Conservation (phyloP, 1,140 invertebrate genomes). For the Neodiprion pinetum region DNA sequence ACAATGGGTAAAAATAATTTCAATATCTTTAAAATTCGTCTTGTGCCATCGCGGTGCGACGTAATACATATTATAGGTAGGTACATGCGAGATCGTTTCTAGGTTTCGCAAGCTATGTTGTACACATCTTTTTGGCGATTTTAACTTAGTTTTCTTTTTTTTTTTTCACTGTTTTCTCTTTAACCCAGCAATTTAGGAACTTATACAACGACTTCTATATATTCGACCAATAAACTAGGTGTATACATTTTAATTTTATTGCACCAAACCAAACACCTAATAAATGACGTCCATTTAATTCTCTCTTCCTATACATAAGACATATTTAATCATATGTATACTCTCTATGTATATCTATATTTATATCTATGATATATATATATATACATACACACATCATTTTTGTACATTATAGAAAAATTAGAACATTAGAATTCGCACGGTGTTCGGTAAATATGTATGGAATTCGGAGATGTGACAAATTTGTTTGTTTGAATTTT, state of each 20-base stretch:
- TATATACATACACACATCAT: neutral
- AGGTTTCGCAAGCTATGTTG: too few relatives aligned
- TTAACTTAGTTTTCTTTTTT: neutral
- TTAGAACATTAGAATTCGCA: neutral
- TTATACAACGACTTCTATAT: neutral
- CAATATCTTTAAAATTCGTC: too few relatives aligned
- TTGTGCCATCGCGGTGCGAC: too few relatives aligned
- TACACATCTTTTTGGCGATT: too few relatives aligned
- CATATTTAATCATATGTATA: too few relatives aligned
- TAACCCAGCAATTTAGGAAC: neutral
- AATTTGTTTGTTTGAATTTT: neutral
- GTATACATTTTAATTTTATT: neutral
- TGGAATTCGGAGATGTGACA: neutral
- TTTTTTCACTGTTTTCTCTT: neutral
- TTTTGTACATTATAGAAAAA: slow-evolving; percentile 7
- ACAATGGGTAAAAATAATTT: too few relatives aligned
- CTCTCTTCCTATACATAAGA: neutral
- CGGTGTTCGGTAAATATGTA: neutral
- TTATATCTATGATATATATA: neutral
- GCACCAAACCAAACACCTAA: slow-evolving; percentile 7
- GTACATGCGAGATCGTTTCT: too few relatives aligned
- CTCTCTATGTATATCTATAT: too few relatives aligned
- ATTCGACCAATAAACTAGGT: too few relatives aligned
- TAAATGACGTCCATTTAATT: slow-evolving; percentile 7
- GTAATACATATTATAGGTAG: too few relatives aligned